Evolutionary conservation across 2,797 vertebrate species (phyloP).

Genomic region (Steatocranus sp.): DNA sequence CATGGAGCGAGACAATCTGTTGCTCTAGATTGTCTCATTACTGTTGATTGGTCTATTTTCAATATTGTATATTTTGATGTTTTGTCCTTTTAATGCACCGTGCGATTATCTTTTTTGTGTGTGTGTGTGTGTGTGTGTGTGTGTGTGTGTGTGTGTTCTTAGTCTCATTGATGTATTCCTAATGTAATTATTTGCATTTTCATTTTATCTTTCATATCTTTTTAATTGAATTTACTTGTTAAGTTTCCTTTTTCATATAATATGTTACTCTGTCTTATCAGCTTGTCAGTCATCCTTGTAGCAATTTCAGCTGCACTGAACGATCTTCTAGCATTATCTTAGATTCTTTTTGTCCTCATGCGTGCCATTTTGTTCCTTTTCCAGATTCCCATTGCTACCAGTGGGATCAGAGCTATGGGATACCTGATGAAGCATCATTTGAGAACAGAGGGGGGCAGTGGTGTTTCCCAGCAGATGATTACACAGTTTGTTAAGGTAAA

Average conservation of each 20-base stretch:
- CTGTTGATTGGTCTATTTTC: background rate
- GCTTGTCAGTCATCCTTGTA: background rate
- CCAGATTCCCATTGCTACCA: slow-evolving; percentile 86
- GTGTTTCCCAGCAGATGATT: slow-evolving; percentile 81
- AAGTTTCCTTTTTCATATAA: background rate
- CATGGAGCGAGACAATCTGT: background rate
- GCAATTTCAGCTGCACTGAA: background rate
- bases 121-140: background rate
- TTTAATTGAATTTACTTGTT: background rate
- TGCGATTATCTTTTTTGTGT: background rate
- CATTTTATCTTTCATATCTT: background rate
- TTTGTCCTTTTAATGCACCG: background rate
- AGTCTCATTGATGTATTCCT: background rate
- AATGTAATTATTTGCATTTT: background rate
- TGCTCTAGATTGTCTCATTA: background rate
- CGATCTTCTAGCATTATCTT: background rate
- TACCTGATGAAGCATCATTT: slow-evolving; percentile 91
- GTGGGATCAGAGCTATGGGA: slow-evolving; percentile 92
- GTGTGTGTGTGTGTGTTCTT: background rate
- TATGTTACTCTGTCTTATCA: background rate
- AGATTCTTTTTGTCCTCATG: background rate
- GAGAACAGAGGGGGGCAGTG: slow-evolving; percentile 63
- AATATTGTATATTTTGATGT: background rate
- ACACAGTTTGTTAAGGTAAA: slow-evolving; percentile 92
- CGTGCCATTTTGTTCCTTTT: background rate